Percentiles rank a stretch among this genome's conserved stretches.
Evolutionary conservation across 2,888 invertebrate genomes (phyloP).

Genomic region (Diachrysia chrysitis): DNA sequence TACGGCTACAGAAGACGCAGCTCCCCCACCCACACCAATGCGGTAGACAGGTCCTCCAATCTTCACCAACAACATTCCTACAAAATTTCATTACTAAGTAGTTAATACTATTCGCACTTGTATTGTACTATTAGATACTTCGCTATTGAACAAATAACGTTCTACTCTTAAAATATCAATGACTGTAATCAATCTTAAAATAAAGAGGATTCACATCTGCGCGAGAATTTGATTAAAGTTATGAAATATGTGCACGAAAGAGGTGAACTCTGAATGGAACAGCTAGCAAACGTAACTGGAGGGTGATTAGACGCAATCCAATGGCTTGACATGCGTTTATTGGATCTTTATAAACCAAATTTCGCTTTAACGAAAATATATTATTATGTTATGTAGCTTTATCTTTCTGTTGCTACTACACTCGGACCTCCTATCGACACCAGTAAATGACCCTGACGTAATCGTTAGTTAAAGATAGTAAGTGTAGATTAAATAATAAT

Average conservation of each 20-base stretch:
- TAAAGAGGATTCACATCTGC: too few species aligned
- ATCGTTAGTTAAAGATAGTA: neutral
- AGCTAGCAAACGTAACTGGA: too few species aligned
- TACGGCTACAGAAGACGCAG: slow-evolving; percentile 98
- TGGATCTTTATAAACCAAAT: neutral
- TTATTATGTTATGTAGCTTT: neutral
- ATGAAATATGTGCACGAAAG: too few species aligned
- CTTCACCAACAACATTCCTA: slow-evolving; percentile 97
- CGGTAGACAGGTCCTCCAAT: slow-evolving; percentile 99
- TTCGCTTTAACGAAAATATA: neutral
- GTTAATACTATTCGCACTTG: too few species aligned
- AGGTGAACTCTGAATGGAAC: too few species aligned
- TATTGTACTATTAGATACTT: neutral
- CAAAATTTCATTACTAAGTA: slow-evolving; percentile 11
- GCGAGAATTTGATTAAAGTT: too few species aligned
- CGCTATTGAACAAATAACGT: neutral
- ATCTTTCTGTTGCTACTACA: neutral
- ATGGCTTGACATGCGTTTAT: too few species aligned
- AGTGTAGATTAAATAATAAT: neutral
- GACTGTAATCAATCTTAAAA: too few species aligned
- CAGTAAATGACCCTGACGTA: neutral
- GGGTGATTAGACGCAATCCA: too few species aligned
- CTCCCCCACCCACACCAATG: slow-evolving; percentile 99
- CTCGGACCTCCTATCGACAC: neutral
- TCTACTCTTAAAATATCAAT: too few species aligned